Percentiles rank a stretch among this genome's conserved stretches.
Conservation (phyloP, 1,140 invertebrate genomes). For the Pogonus chalceus region DNA sequence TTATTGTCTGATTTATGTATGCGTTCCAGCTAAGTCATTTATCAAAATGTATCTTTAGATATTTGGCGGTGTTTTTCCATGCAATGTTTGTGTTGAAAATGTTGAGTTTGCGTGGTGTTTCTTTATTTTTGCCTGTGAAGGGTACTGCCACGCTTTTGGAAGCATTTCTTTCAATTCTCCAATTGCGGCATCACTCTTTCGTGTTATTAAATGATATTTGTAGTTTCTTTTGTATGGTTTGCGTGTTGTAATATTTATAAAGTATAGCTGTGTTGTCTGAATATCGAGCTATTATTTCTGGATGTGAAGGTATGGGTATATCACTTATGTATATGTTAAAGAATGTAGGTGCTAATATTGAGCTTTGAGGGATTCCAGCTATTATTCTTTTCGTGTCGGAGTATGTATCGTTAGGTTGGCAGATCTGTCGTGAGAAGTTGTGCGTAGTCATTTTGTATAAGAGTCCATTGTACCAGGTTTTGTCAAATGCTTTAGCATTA, state of each 20-base stretch:
- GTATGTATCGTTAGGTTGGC: slow-evolving; percentile 8
- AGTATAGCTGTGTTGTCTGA: slow-evolving; percentile 28
- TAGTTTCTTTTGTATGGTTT: slow-evolving; percentile 2
- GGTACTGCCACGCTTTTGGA: no score
- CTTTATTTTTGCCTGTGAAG: no score
- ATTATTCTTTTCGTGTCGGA: slow-evolving; percentile 14
- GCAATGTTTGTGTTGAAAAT: no score
- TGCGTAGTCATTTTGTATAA: slow-evolving; percentile 24
- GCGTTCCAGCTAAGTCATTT: no score
- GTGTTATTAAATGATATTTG: not conserved
- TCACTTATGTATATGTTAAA: slow-evolving; percentile 19
- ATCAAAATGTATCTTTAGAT: no score
- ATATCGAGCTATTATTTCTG: slow-evolving; percentile 20
- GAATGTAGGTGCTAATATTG: slow-evolving; percentile 19
- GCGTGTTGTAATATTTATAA: not conserved
- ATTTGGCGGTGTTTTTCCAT: no score
- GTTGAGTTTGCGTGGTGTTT: no score
- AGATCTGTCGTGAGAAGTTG: slow-evolving; percentile 14
- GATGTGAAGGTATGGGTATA: slow-evolving; percentile 16
- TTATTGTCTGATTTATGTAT: no score
- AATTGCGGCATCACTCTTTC: slow-evolving; percentile 1
- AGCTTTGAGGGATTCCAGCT: slow-evolving; percentile 26
- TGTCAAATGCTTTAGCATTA: slow-evolving; percentile 31
- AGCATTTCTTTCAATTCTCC: slow-evolving; percentile 7
- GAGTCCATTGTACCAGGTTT: slow-evolving; percentile 26